Conservation (phyloP, 1,140 invertebrate genomes). For the Macrostomum lignano region DNA sequence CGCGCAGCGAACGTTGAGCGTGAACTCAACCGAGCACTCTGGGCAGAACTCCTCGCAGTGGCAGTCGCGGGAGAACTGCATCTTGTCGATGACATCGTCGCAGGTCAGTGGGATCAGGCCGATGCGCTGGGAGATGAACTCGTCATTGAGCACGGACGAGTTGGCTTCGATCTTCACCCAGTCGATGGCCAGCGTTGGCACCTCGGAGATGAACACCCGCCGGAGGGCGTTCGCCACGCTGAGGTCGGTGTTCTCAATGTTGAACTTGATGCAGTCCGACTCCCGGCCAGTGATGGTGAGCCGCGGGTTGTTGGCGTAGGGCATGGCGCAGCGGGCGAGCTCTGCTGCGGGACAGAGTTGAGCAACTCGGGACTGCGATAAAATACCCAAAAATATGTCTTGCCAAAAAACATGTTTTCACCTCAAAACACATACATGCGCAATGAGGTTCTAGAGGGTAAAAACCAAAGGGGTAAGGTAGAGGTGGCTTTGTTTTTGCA, state of each 20-base stretch:
- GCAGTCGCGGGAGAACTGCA: constrained; percentile 61
- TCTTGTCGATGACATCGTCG: constrained; percentile 57
- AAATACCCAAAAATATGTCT: too few relatives aligned
- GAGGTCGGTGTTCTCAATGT: constrained; percentile 83
- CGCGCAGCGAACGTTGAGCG: constrained; percentile 68
- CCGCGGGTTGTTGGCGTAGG: constrained; percentile 84
- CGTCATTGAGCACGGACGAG: constrained; percentile 85
- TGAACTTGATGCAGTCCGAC: constrained; percentile 86
- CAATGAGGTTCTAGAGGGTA: too few relatives aligned
- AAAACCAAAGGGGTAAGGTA: too few relatives aligned
- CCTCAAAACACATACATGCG: too few relatives aligned
- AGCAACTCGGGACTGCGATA: too few relatives aligned
- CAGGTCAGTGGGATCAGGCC: constrained; percentile 74
- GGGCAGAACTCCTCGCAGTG: constrained; percentile 80
- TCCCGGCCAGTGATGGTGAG: constrained; percentile 69
- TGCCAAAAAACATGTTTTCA: too few relatives aligned
- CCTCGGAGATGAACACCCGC: constrained; percentile 88
- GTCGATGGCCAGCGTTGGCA: constrained; percentile 61
- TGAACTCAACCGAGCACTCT: constrained; percentile 89
- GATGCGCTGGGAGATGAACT: constrained; percentile 85
- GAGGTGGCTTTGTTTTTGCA: too few relatives aligned
- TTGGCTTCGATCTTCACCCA: constrained; percentile 97
- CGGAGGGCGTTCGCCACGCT: constrained; percentile 86
- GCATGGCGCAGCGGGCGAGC: too few relatives aligned
- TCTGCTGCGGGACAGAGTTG: too few relatives aligned